Base-by-base conservation (phyloP, 2,113 vertebrate species). In the Muntiacus muntjak region DNA sequence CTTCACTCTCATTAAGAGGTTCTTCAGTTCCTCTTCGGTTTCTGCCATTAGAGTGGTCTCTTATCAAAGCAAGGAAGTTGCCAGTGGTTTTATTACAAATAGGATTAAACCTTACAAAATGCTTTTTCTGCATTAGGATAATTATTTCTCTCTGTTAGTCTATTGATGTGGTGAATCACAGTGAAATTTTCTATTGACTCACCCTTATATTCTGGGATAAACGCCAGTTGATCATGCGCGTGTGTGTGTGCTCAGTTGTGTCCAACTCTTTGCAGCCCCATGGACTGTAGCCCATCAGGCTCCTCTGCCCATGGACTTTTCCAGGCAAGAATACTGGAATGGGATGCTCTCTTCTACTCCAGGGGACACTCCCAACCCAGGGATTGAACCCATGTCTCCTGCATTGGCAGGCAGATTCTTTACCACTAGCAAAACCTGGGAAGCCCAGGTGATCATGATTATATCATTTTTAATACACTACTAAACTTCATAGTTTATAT, bases 101-200 rank as follows among this genome's bases (percentile, higher is more conserved):
- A 64, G 40, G 36, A 76, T 83, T 87, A 74, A 28, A 88, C 26
- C 43, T 60, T 83, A 83, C 50, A n/a, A 60, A 90, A 71, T 71
- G 25, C 25, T 14, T 57, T 92, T 88, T 79, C 57, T 54, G 15
- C 15, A 79, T 95, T n/a, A 79, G 71, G 30, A 57, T 86, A 85
- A 87, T 95, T 71, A 67, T 64, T 79, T 88, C 83, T 83, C 33
- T 92, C n/a, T 55, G 43, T 54, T 84, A 40, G 74, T 88, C 60
- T 64, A 87, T 40, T 81, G 88, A 74, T 45, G 28, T 84, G 52
- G 25, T 93, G 76, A 82, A 82, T 58, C 74, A 82, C 43, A 88
- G 26, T 19, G 26, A 40, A 21, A 28, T 88, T 95, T 81, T 81
- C 71, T 87, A 57, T 36, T 36, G 30, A 64, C 25, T 54, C 28